Evolutionary conservation across 2,888 invertebrate genomes (phyloP), one percentile per base, ranked within the genome.

Genomic region (Blera fallax): DNA sequence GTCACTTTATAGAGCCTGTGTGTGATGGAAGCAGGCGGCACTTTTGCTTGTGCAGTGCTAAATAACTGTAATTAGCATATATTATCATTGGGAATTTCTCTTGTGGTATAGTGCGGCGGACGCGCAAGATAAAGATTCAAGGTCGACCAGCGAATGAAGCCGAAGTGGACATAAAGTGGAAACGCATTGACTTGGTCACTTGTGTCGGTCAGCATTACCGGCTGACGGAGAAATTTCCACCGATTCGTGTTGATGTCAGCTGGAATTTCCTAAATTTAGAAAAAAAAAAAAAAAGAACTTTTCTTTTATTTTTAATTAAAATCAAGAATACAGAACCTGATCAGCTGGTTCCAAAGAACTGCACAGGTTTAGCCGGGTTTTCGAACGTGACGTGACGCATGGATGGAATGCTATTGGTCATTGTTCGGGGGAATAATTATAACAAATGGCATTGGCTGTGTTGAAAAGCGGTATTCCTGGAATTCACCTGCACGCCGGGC

Each of bases 21-120:
- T 43, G 34, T 37, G 32, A 67, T 79, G 48, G 80, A 50, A 80
- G 45, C 21, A 80, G 74, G 81, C 85, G 85, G 85, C 80, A 81
- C 81, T 85, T 80, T 85, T 70, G 81, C 76, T 74, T 60, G 60
- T 60, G 48, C 65, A 72, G 81, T 72, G 85, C 85, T 85, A 85
- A 85, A 81, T 77, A 85, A 85, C 81, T 54, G 76, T 81, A 85
- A 85, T 85, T 85, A 81, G 81, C 81, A 85, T 85, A 81, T 69
- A 80, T 81, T 85, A 85, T 81, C 76, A 67, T 72, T 45, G 56
- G 72, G 77, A 77, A 72, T 81, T 85, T 81, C 85, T 85, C 81
- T 48, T 32, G 52, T 10, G 48, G 37, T 27, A 43, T 50, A 37
- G 16, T 37, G 16, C 52, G 37, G 14, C 37, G 14, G n/a, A n/a